phyloP scores from a whole-genome alignment of 2,797 vertebrate genomes.

The Coendou prehensilis region DNA sequence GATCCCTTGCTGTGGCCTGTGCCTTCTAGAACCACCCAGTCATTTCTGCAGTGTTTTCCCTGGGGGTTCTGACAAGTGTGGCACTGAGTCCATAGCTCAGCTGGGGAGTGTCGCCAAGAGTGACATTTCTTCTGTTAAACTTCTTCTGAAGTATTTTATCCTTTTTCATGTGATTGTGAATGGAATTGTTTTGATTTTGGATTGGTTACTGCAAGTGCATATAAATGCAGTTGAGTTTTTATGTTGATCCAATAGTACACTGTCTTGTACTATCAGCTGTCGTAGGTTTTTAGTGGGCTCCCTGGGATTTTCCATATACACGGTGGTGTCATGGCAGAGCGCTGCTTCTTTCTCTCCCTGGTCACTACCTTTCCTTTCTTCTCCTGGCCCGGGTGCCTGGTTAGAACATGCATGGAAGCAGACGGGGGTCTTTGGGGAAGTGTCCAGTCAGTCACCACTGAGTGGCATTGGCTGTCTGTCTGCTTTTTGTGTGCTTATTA shows the following conservation, averaged over 20 bases:
- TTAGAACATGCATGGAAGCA: rapidly evolving
- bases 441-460: neutral
- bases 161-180: neutral
- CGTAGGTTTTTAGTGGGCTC: neutral
- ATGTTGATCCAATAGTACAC: neutral
- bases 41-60: neutral
- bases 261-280: neutral
- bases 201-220: neutral
- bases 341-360: neutral
- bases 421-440: too few relatives aligned
- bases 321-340: neutral
- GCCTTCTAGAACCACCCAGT: neutral
- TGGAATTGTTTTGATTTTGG: neutral
- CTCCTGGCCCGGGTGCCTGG: neutral
- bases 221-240: neutral
- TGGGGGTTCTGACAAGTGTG: neutral
- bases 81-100: neutral
- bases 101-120: neutral
- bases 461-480: neutral
- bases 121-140: neutral
- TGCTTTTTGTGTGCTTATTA: neutral
- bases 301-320: neutral
- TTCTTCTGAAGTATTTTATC: neutral
- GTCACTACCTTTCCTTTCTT: too few relatives aligned
- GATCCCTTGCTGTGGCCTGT: neutral